These are phyloP conservation scores for Embiotoca jacksoni DNA, from an alignment of 2,113 vertebrate genomes.

Conservation along the genomic window DNA sequence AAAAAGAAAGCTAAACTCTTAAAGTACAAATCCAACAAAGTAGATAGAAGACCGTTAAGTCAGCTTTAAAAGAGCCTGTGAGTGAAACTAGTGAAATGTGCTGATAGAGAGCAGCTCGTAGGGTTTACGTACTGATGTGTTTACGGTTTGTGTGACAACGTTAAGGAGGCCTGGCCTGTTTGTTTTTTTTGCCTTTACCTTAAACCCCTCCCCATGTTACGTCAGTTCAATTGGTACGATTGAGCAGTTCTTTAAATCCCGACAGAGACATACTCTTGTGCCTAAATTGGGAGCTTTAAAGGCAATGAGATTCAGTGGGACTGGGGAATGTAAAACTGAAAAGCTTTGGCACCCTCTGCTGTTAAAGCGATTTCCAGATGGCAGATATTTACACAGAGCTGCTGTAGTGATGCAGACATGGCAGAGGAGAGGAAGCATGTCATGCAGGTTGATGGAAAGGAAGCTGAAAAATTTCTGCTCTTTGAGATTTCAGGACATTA, in stretches of 20 bases:
- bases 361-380: slow-evolving; percentile 80
- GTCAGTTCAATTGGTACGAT: slow-evolving; percentile 13
- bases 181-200: slow-evolving; percentile 23
- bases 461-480: slow-evolving; percentile 25
- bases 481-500: slow-evolving; percentile 28
- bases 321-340: slow-evolving; percentile 73
- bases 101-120: slow-evolving; percentile 40
- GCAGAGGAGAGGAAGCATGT: slow-evolving; percentile 52
- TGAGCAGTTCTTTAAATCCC: slow-evolving; percentile 31
- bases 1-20: slow-evolving; percentile 2
- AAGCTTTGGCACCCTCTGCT: slow-evolving; percentile 90
- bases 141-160: slow-evolving; percentile 33
- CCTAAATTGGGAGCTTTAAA: slow-evolving; percentile 51
- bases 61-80: slow-evolving; percentile 44
- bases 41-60: slow-evolving; percentile 11
- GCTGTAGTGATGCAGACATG: slow-evolving; percentile 52
- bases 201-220: slow-evolving; percentile 6
- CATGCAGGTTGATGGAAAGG: slow-evolving; percentile 29
- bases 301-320: slow-evolving; percentile 31
- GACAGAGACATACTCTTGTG: slow-evolving; percentile 44
- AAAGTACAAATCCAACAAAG: slow-evolving; percentile 19
- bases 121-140: slow-evolving; percentile 51
- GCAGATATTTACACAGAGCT: slow-evolving; percentile 64
- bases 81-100: slow-evolving; percentile 35
- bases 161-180: slow-evolving; percentile 1